Evolutionary conservation across 2,113 vertebrate genomes (phyloP).

Genomic region (Sylvietta virens): DNA sequence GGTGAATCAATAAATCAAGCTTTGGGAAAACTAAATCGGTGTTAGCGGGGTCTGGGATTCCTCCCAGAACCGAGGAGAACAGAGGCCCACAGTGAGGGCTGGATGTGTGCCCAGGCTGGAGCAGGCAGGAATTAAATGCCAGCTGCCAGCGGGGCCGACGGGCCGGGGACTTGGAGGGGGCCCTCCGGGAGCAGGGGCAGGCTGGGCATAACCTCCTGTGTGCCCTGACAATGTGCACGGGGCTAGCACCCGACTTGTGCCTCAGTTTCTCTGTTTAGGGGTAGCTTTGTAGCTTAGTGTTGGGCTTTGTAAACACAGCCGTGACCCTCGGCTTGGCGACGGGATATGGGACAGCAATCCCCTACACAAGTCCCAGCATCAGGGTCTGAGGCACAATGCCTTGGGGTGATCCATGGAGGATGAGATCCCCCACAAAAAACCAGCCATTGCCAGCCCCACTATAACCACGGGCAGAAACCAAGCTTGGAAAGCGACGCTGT

Average conservation of each 20-base stretch:
- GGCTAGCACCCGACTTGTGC: not conserved
- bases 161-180: not conserved
- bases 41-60: not conserved
- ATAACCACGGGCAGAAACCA: not conserved
- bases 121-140: conserved; percentile 1
- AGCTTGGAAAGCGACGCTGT: not conserved
- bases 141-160: not conserved
- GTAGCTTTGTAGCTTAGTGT: not conserved
- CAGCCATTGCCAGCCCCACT: not conserved
- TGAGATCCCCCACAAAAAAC: not conserved
- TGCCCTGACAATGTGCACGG: not conserved
- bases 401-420: not conserved
- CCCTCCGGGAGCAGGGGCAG: not conserved
- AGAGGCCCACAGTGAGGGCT: conserved; percentile 25
- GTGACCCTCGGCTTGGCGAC: not conserved
- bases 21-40: not conserved
- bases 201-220: not conserved
- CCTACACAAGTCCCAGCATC: no score
- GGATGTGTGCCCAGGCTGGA: not conserved
- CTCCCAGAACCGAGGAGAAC: conserved; percentile 12
- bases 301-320: not conserved
- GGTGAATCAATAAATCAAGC: not conserved
- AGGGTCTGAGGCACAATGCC: not conserved
- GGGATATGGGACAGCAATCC: not conserved
- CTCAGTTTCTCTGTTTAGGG: not conserved